Conservation (phyloP, 1,140 invertebrate genomes). For the Gryon sp. region DNA sequence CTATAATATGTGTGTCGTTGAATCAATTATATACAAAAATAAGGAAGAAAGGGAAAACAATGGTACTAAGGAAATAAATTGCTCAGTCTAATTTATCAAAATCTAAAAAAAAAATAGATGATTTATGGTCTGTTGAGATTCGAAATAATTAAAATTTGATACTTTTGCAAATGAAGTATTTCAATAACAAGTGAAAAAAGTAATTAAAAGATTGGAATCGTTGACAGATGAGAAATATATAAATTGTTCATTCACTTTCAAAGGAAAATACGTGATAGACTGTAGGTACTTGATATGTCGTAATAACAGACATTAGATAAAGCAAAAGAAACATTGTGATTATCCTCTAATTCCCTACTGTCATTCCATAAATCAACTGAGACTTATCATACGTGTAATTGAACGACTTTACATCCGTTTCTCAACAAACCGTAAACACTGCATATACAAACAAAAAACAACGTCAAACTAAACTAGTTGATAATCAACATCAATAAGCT, state of each 20-base stretch:
- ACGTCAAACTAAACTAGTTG: too few relatives aligned
- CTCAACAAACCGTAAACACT: constrained; percentile 31
- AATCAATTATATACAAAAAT: constrained; percentile 9
- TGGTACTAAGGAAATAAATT: too few relatives aligned
- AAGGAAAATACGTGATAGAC: constrained; percentile 27
- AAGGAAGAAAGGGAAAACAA: background rate
- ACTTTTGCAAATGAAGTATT: too few relatives aligned
- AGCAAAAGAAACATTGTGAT: constrained; percentile 16
- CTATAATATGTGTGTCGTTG: constrained; percentile 64
- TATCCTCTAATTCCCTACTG: constrained; percentile 11
- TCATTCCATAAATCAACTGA: constrained; percentile 23
- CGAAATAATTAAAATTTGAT: too few relatives aligned
- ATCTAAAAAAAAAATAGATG: too few relatives aligned
- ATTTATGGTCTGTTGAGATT: too few relatives aligned
- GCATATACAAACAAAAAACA: too few relatives aligned
- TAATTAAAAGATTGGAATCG: too few relatives aligned
- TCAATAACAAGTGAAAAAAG: too few relatives aligned
- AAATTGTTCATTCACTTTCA: constrained; percentile 44
- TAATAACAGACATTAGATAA: constrained; percentile 27
- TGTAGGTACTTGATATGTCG: constrained; percentile 4
- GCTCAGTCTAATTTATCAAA: too few relatives aligned
- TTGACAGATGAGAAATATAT: too few relatives aligned
- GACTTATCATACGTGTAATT: background rate
- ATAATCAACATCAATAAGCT: too few relatives aligned
- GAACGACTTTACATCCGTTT: background rate